A percentile compares a stretch with the other conserved stretches of the same genome.
These are phyloP conservation scores for Edolisoma coerulescens DNA, from an alignment of 2,113 vertebrate genomes.

Conservation along the genomic window DNA sequence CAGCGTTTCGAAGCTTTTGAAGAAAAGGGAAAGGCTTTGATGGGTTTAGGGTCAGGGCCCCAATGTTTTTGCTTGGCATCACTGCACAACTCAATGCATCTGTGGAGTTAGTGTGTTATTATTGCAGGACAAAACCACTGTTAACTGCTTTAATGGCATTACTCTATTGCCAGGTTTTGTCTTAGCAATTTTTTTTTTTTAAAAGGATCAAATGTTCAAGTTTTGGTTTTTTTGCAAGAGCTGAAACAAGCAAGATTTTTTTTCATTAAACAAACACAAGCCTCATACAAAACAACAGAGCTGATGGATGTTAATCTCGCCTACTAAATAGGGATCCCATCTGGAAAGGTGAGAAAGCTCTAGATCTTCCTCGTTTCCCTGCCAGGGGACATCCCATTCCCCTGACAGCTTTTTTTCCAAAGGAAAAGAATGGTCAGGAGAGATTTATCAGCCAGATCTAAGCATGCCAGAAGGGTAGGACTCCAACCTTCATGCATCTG, in stretches of 20 bases:
- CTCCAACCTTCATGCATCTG: constrained; percentile 36
- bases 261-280: background rate
- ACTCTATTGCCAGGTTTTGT: background rate
- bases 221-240: background rate
- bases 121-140: background rate
- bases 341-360: constrained; percentile 40
- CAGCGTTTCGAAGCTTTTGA: background rate
- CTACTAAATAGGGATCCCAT: background rate
- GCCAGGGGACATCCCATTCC: background rate
- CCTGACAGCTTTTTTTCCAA: background rate
- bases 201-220: background rate
- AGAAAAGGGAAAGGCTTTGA: background rate
- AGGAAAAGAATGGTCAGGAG: constrained; percentile 20
- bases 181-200: background rate
- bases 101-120: background rate
- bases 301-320: background rate
- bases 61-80: background rate
- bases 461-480: constrained; percentile 33
- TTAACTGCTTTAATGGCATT: background rate
- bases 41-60: background rate
- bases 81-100: background rate
- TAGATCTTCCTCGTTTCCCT: background rate
- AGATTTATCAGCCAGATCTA: constrained; percentile 12
- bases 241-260: background rate
- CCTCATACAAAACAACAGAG: constrained; percentile 8